Percentiles rank a stretch among this genome's conserved stretches.
Evolutionary conservation across 1,140 invertebrate genomes (phyloP).

Genomic region (Pachyrhynchus sulphureomaculatus): DNA sequence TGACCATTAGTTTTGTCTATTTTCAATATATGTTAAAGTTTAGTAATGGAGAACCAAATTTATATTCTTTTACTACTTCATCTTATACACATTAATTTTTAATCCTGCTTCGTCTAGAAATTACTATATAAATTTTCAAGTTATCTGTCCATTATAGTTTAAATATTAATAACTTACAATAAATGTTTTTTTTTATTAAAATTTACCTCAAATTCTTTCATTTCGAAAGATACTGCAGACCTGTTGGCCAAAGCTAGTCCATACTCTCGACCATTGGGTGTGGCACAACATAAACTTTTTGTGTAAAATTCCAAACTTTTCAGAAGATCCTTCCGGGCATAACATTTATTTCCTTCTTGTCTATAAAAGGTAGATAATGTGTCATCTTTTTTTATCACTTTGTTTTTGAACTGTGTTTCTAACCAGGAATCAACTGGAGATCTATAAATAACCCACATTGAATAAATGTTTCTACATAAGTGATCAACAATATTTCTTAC

Average conservation of each 20-base stretch:
- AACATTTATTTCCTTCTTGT: constrained; percentile 42
- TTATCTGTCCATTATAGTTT: too few species aligned
- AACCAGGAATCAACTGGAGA: constrained; percentile 40
- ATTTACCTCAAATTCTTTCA: constrained; percentile 39
- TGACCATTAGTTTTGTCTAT: too few species aligned
- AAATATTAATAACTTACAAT: too few species aligned
- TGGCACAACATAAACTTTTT: constrained; percentile 44
- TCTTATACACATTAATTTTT: too few species aligned
- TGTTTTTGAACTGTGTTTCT: constrained; percentile 38
- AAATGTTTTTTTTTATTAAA: too few species aligned
- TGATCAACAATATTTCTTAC: constrained; percentile 25
- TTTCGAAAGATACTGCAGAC: constrained; percentile 43
- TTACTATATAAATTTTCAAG: too few species aligned
- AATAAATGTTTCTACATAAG: neutral
- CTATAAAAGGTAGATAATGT: constrained; percentile 32
- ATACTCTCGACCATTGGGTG: constrained; percentile 36
- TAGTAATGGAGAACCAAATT: too few species aligned
- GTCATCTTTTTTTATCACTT: constrained; percentile 37
- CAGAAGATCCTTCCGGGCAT: constrained; percentile 36
- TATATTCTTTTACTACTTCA: too few species aligned
- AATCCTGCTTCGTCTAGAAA: too few species aligned
- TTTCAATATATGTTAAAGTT: too few species aligned
- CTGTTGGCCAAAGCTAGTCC: constrained; percentile 42
- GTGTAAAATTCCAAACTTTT: constrained; percentile 43
- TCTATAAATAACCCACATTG: constrained; percentile 34